Evolutionary conservation across 2,888 invertebrate species (phyloP).

Genomic region (Leucozona laternaria): DNA sequence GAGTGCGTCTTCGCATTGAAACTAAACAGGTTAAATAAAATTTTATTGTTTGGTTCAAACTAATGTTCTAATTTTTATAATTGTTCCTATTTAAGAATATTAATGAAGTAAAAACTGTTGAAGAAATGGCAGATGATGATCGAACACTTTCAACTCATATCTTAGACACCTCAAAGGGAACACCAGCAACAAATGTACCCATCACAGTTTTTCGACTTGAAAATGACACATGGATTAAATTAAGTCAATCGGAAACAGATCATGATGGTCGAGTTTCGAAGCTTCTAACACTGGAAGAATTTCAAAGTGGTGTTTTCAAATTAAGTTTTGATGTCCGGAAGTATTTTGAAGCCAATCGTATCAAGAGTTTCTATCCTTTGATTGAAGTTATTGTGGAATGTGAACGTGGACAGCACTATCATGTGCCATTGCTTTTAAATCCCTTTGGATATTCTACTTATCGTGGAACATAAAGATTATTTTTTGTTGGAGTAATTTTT

Average conservation of each 20-base stretch:
- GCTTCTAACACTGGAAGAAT: constrained; percentile 86
- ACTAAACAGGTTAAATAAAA: constrained; percentile 76
- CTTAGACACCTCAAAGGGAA: constrained; percentile 89
- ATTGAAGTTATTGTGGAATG: constrained; percentile 91
- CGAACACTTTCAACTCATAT: constrained; percentile 90
- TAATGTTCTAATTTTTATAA: not conserved
- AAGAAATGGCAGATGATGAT: constrained; percentile 78
- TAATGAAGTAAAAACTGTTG: constrained; percentile 23
- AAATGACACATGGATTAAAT: constrained; percentile 87
- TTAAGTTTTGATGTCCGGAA: constrained; percentile 89
- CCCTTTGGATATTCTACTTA: constrained; percentile 92
- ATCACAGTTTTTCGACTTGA: constrained; percentile 87
- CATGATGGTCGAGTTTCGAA: constrained; percentile 88
- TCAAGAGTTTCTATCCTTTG: constrained; percentile 89
- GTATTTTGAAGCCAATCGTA: constrained; percentile 87
- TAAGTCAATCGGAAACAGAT: constrained; percentile 87
- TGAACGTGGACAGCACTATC: constrained; percentile 87
- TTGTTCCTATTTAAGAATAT: constrained; percentile 57
- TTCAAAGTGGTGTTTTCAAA: constrained; percentile 89
- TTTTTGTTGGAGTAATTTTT: not conserved
- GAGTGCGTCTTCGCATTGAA: constrained; percentile 78
- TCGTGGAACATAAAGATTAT: constrained; percentile 86
- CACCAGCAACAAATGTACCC: constrained; percentile 87
- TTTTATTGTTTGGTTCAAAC: not conserved
- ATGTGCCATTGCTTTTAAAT: constrained; percentile 90